Percentiles rank a stretch among this genome's conserved stretches.
Evolutionary conservation across 2,888 invertebrate species (phyloP).

Genomic region (Dascillus cervinus): DNA sequence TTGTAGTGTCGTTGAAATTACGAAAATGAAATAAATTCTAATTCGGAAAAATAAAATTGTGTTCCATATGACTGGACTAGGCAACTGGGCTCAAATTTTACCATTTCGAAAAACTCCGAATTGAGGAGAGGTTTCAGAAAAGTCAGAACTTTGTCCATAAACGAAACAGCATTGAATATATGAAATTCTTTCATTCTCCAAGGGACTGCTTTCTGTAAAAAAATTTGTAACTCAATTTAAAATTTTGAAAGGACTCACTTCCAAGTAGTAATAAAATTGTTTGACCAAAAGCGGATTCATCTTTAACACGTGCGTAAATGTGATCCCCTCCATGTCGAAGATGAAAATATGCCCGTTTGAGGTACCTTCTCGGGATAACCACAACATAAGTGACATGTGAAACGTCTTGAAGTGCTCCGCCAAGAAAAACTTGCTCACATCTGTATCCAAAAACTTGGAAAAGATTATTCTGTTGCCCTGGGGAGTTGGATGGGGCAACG

Average conservation of each 20-base stretch:
- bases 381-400: constrained; percentile 54
- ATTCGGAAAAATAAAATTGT: too few relatives aligned
- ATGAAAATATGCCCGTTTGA: constrained; percentile 52
- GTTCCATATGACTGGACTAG: too few relatives aligned
- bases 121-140: constrained; percentile 67
- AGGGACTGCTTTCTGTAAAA: constrained; percentile 42
- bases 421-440: constrained; percentile 53
- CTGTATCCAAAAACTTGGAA: constrained; percentile 43
- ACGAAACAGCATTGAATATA: constrained; percentile 60
- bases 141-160: constrained; percentile 62
- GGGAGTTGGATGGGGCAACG: constrained; percentile 21
- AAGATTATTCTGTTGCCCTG: constrained; percentile 30
- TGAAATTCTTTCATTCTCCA: constrained; percentile 61
- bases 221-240: not conserved
- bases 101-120: constrained; percentile 46
- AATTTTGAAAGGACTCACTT: constrained; percentile 44
- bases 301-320: constrained; percentile 53
- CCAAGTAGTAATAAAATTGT: constrained; percentile 58
- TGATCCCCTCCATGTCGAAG: constrained; percentile 53
- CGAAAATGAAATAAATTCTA: too few relatives aligned
- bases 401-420: constrained; percentile 44
- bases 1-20: too few relatives aligned
- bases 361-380: constrained; percentile 48
- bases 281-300: constrained; percentile 55
- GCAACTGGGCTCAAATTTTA: too few relatives aligned